These are phyloP conservation scores for Dasyurus viverrinus DNA, from an alignment of 2,113 vertebrate genomes.

Conservation along the genomic window DNA sequence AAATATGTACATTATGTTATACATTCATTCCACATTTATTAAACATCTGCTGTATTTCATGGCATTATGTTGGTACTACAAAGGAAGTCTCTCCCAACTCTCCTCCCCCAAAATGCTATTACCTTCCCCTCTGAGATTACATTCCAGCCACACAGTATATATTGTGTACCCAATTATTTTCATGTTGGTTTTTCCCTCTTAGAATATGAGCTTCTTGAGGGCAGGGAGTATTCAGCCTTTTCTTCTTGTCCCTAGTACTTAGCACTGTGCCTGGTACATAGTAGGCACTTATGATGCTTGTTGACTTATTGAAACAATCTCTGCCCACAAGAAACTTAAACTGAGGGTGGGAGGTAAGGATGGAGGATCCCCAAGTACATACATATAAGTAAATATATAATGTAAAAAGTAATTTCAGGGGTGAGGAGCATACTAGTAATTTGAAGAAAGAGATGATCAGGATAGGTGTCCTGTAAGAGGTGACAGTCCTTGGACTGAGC, in stretches of 20 bases:
- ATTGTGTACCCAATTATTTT: neutral
- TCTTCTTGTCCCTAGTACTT: neutral
- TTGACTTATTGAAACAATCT: neutral
- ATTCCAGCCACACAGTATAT: neutral
- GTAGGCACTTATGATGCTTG: neutral
- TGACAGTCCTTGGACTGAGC: neutral
- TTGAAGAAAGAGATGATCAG: neutral
- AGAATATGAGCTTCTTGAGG: neutral
- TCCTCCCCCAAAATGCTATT: neutral
- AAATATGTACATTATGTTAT: conserved; percentile 15
- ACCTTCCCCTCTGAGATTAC: neutral
- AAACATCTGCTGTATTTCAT: conserved; percentile 44
- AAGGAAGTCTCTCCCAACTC: neutral
- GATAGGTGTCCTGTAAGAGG: neutral
- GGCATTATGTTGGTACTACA: neutral
- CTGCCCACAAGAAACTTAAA: neutral
- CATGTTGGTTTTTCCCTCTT: neutral
- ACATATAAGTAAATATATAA: neutral
- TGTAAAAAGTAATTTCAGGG: neutral
- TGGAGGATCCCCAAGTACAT: neutral
- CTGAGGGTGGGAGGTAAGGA: neutral
- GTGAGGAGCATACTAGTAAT: neutral
- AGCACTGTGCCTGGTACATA: neutral
- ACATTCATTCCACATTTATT: neutral
- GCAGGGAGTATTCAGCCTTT: neutral